Conservation (phyloP, 1,140 invertebrate species). For the Drosophila sturtevanti region DNA sequence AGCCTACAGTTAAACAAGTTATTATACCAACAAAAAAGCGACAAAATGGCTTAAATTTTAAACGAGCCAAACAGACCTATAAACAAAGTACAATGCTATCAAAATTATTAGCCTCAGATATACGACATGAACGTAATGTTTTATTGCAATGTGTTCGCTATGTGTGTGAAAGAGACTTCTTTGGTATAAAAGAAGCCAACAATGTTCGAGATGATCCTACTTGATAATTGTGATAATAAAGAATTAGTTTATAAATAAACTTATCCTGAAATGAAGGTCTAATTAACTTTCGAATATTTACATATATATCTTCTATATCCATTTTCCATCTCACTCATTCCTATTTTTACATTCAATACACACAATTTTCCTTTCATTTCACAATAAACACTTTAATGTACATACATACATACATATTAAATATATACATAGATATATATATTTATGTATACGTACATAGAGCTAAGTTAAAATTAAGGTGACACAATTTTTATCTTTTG, state of each 20-base stretch:
- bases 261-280: neutral
- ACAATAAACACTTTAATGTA: no score
- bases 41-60: slow-evolving; percentile 69
- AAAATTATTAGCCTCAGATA: slow-evolving; percentile 86
- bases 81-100: slow-evolving; percentile 84
- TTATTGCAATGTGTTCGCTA: slow-evolving; percentile 89
- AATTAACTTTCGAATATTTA: neutral
- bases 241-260: no score
- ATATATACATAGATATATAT: neutral
- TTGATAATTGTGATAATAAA: slow-evolving; percentile 1
- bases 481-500: no score
- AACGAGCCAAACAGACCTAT: slow-evolving; percentile 70
- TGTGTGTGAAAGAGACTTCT: slow-evolving; percentile 89
- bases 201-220: neutral
- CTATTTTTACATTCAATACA: neutral
- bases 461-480: neutral
- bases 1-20: neutral
- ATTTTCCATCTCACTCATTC: neutral
- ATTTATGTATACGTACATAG: no score
- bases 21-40: slow-evolving; percentile 22
- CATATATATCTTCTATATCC: no score
- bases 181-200: slow-evolving; percentile 78
- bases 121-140: slow-evolving; percentile 89
- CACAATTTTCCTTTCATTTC: no score
- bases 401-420: no score